Evolutionary conservation across 2,113 vertebrate species (phyloP).

Genomic region (Asarcornis scutulata): DNA sequence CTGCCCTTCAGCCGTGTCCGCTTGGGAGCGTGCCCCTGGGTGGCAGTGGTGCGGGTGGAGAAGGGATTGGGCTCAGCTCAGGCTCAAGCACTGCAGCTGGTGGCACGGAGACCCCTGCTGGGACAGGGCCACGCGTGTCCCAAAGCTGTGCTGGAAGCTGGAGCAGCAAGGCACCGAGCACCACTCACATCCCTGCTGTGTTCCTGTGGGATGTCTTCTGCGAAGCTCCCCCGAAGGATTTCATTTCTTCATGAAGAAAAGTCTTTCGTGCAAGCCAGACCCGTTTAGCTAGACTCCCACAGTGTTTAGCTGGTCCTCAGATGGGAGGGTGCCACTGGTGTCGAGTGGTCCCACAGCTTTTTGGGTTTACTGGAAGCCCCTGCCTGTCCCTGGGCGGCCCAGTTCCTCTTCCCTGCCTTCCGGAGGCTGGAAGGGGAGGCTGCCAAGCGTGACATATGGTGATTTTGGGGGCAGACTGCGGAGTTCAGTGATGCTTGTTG

Average conservation of each 20-base stretch:
- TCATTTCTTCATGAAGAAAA: not conserved
- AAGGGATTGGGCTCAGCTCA: not conserved
- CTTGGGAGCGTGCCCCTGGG: not conserved
- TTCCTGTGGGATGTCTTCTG: not conserved
- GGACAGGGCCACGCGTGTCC: not conserved
- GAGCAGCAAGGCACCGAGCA: not conserved
- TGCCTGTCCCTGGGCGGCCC: not conserved
- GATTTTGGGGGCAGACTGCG: not conserved
- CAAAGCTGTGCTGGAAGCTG: not conserved
- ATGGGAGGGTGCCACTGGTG: not conserved
- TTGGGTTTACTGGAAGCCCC: not conserved
- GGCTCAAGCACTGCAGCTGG: not conserved
- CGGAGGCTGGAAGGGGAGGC: not conserved
- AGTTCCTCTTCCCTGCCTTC: not conserved
- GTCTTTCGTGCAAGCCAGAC: not conserved
- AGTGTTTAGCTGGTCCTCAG: not conserved
- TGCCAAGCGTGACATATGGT: constrained; percentile 15
- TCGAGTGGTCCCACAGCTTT: not conserved
- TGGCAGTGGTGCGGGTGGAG: not conserved
- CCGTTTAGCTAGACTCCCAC: not conserved
- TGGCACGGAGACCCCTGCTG: not conserved
- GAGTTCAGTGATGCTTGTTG: not conserved
- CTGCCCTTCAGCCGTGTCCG: not conserved
- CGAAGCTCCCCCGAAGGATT: rapidly evolving
- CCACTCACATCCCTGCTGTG: too few relatives aligned